Percentiles rank a stretch among this genome's conserved stretches.
Evolutionary conservation across 2,888 invertebrate genomes (phyloP).

Genomic region (Athripsodes cinereus): DNA sequence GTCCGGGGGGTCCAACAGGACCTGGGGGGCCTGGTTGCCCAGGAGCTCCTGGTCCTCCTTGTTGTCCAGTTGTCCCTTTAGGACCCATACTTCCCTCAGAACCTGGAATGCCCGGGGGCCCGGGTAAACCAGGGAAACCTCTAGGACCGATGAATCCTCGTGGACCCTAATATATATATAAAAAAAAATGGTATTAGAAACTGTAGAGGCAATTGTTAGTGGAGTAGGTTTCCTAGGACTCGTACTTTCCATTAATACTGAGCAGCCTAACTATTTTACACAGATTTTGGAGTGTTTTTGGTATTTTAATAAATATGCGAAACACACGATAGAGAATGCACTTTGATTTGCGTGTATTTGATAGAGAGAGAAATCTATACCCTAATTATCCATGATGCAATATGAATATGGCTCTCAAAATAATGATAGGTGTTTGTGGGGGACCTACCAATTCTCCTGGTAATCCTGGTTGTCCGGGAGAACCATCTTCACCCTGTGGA

Average conservation of each 20-base stretch:
- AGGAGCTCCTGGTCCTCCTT: constrained; percentile 63
- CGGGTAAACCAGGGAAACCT: constrained; percentile 73
- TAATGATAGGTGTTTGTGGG: too few species aligned
- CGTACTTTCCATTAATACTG: too few species aligned
- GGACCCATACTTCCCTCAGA: constrained; percentile 68
- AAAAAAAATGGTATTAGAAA: too few species aligned
- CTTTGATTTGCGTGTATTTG: too few species aligned
- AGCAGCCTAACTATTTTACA: too few species aligned
- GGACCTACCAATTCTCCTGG: constrained; percentile 70
- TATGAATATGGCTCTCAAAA: too few species aligned
- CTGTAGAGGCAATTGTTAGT: not conserved
- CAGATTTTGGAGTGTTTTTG: too few species aligned
- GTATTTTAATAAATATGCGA: too few species aligned
- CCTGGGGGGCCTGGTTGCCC: constrained; percentile 69
- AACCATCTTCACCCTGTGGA: constrained; percentile 73
- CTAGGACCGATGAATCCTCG: constrained; percentile 78
- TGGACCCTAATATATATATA: constrained; percentile 77
- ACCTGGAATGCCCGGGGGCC: constrained; percentile 74
- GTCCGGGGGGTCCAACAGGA: constrained; percentile 63
- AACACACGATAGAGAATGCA: too few species aligned
- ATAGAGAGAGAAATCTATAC: too few species aligned
- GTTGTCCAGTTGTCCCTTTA: constrained; percentile 63
- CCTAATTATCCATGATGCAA: too few species aligned
- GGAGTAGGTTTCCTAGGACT: too few species aligned
- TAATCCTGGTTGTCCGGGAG: constrained; percentile 64